Evolutionary conservation across 2,888 invertebrate species (phyloP).

Genomic region (Tetanocera ferruginea): DNA sequence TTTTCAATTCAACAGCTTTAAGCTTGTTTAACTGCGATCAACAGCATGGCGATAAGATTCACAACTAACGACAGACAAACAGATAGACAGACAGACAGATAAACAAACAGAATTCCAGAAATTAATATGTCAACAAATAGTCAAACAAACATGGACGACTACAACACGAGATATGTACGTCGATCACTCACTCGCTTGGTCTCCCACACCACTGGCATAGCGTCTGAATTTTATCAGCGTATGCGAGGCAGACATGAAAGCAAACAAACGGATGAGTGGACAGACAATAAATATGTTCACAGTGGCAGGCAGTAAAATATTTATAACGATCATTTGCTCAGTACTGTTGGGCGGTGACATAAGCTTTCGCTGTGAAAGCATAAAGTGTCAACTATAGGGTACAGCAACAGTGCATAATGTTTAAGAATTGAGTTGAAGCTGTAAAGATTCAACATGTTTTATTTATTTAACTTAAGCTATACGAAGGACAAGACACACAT

Average conservation of each 20-base stretch:
- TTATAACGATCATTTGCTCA: too few relatives aligned
- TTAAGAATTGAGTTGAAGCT: not conserved
- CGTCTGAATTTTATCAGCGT: not conserved
- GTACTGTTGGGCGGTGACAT: too few relatives aligned
- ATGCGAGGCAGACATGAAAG: not conserved
- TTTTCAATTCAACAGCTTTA: not conserved
- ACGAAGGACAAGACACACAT: too few relatives aligned
- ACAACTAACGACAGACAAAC: not conserved
- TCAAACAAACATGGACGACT: slow-evolving; percentile 1
- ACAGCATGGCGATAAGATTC: not conserved
- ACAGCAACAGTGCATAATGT: not conserved
- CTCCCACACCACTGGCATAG: not conserved
- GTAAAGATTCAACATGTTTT: too few relatives aligned
- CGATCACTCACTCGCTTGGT: not conserved
- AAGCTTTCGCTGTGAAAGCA: too few relatives aligned
- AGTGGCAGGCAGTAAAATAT: too few relatives aligned
- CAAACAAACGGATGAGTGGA: not conserved
- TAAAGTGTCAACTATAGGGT: not conserved
- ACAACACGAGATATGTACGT: not conserved
- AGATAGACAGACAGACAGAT: slow-evolving; percentile 44
- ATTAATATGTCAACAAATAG: slow-evolving; percentile 63
- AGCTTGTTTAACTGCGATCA: not conserved
- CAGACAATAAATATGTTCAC: not conserved
- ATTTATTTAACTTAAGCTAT: too few relatives aligned
- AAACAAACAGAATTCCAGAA: slow-evolving; percentile 63